Conservation (phyloP, 2,113 vertebrate genomes). For the Atherinomorus stipes region DNA sequence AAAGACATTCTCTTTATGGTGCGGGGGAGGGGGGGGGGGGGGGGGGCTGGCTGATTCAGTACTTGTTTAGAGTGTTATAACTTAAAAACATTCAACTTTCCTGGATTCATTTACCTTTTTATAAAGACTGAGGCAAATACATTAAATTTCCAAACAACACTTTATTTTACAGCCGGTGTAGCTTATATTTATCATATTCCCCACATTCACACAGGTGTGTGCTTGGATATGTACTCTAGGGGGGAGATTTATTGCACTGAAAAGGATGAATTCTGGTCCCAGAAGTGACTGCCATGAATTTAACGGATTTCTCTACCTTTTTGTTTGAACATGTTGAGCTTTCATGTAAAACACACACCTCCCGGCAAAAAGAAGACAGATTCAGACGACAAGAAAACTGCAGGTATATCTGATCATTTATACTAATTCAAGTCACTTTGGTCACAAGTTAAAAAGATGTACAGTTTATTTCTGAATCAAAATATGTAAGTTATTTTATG, state of each 20-base stretch:
- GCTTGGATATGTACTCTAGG: constrained; percentile 22
- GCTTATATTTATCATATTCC: constrained; percentile 40
- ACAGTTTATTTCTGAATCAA: not conserved
- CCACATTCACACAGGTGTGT: constrained; percentile 26
- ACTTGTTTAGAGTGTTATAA: constrained; percentile 47
- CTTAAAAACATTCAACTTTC: constrained; percentile 69
- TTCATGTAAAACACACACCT: constrained; percentile 30
- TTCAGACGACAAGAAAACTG: not conserved
- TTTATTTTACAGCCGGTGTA: constrained; percentile 71
- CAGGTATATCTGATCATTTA: not conserved
- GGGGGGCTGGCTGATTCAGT: constrained; percentile 32
- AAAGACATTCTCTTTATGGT: constrained; percentile 65
- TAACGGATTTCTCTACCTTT: constrained; percentile 1
- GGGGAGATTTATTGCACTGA: constrained; percentile 38
- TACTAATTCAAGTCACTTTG: constrained; percentile 11
- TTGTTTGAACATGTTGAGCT: not conserved
- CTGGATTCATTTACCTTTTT: constrained; percentile 51
- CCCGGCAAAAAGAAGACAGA: not conserved
- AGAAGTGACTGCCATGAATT: constrained; percentile 21
- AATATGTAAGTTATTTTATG: constrained; percentile 6
- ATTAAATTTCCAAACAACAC: constrained; percentile 60
- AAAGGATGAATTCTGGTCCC: not conserved
- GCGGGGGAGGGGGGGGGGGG: no score
- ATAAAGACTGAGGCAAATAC: constrained; percentile 68
- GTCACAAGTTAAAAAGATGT: constrained; percentile 10